phyloP scores from a whole-genome alignment of 2,113 vertebrate genomes.

The Callopanchax toddi region DNA sequence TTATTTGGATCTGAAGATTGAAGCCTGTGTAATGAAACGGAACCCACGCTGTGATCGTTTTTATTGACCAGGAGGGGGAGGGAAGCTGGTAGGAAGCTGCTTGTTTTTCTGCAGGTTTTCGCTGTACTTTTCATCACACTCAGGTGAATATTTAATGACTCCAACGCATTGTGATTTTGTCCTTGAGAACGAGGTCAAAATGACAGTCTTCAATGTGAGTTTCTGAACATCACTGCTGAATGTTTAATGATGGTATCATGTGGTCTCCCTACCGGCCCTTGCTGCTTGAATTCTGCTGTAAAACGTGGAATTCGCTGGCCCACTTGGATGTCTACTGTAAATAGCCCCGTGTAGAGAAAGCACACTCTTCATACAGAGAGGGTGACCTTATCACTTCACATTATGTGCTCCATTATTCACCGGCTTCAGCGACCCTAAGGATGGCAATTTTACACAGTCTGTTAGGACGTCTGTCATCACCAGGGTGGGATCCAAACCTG shows the following conservation, averaged over 20 bases:
- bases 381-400: conserved; percentile 72
- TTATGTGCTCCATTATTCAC: conserved; percentile 73
- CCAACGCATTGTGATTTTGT: conserved; percentile 44
- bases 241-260: conserved; percentile 69
- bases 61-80: conserved; percentile 33
- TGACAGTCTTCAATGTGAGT: conserved; percentile 47
- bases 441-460: conserved; percentile 71
- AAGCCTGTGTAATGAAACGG: conserved; percentile 18
- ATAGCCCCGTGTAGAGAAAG: conserved; percentile 37
- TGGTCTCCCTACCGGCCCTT: conserved; percentile 39
- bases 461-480: conserved; percentile 66
- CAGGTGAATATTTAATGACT: conserved; percentile 64
- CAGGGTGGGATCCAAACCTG: conserved; percentile 49
- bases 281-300: conserved; percentile 37
- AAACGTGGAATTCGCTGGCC: conserved; percentile 42
- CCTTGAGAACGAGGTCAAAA: conserved; percentile 60
- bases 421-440: conserved; percentile 62
- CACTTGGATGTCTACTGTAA: conserved; percentile 45
- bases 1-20: too few species aligned
- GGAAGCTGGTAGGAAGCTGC: conserved; percentile 15
- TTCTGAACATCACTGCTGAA: conserved; percentile 53
- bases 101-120: conserved; percentile 24
- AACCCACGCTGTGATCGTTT: conserved; percentile 23
- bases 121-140: conserved; percentile 45
- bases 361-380: conserved; percentile 32